Conservation (phyloP, 2,113 vertebrate genomes). For the Cyanistes caeruleus region DNA sequence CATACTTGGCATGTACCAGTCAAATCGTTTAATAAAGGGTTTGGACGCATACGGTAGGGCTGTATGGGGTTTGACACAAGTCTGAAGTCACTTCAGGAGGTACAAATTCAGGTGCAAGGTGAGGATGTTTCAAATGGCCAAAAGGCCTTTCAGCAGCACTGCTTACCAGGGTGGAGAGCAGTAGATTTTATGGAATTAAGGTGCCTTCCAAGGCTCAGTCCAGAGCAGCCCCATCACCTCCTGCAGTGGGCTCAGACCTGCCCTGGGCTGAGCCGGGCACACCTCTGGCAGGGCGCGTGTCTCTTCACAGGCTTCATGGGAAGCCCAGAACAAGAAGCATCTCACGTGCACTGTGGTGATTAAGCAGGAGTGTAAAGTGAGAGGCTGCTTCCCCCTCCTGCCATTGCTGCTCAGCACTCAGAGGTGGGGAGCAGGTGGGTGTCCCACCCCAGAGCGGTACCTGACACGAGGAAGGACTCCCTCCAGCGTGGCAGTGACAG, state of each 20-base stretch:
- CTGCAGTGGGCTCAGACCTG: background rate
- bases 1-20: background rate
- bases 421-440: accelerated
- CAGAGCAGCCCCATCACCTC: background rate
- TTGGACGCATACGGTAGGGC: background rate
- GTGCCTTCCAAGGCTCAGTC: background rate
- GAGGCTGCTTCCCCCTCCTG: background rate
- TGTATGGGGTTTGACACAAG: background rate
- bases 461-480: conserved; percentile 91
- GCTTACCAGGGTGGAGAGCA: background rate
- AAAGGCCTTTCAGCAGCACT: background rate
- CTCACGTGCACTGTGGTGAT: background rate
- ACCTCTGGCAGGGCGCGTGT: accelerated
- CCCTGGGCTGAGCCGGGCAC: accelerated
- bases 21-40: background rate
- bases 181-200: background rate
- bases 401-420: accelerated
- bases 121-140: background rate
- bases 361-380: background rate
- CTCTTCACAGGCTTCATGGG: accelerated
- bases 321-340: background rate
- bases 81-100: background rate
- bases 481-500: conserved; percentile 91
- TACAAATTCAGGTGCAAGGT: accelerated
- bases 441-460: conserved; percentile 57